A percentile compares a stretch with the other conserved stretches of the same genome.
Conservation (phyloP, 2,888 invertebrate genomes). For the Lamellibrachia columna region DNA sequence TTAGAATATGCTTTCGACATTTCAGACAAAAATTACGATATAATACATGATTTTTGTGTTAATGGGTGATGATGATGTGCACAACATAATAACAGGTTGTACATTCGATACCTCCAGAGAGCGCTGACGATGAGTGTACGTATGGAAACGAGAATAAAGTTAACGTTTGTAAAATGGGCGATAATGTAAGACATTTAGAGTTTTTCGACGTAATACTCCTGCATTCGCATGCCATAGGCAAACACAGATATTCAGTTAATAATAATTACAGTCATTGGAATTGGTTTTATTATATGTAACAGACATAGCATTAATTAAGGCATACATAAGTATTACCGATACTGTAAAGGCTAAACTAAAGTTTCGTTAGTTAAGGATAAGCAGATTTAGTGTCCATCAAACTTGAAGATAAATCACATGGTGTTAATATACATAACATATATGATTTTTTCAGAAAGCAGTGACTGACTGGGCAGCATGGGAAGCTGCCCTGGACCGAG, state of each 20-base stretch:
- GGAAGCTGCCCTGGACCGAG: not conserved
- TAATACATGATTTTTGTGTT: not conserved
- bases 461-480: not conserved
- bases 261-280: too few species aligned
- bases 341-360: too few species aligned
- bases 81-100: not conserved
- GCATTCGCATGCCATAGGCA: too few species aligned
- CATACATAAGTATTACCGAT: too few species aligned
- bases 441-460: not conserved
- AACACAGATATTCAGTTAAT: too few species aligned
- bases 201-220: too few species aligned
- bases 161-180: not conserved
- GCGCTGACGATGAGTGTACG: not conserved
- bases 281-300: too few species aligned
- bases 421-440: not conserved
- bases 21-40: not conserved
- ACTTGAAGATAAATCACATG: too few species aligned
- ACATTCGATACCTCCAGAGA: not conserved
- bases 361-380: too few species aligned
- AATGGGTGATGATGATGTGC: not conserved
- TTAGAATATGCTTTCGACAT: too few species aligned
- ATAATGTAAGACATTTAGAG: not conserved
- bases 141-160: not conserved
- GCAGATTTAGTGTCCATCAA: too few species aligned
- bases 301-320: too few species aligned